Percentiles rank a stretch among this genome's conserved stretches.
These are phyloP conservation scores for Zosterops lateralis DNA, from an alignment of 2,113 vertebrate genomes.

Conservation along the genomic window DNA sequence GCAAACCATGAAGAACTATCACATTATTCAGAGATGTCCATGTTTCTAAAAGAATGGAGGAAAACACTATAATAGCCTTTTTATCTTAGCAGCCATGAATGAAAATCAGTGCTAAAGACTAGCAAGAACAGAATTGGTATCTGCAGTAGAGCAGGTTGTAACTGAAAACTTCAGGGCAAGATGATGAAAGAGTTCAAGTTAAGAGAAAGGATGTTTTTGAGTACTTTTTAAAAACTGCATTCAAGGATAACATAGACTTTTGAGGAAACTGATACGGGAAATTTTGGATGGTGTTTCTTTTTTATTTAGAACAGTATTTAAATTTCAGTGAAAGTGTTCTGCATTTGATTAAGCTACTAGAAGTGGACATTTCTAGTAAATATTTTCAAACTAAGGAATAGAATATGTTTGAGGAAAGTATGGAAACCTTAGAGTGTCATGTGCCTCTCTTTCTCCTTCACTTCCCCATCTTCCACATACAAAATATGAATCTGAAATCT, in stretches of 20 bases:
- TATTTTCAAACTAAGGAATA: not conserved
- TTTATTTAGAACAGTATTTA: not conserved
- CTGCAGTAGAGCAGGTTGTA: not conserved
- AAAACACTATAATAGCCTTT: not conserved
- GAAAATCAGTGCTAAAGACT: not conserved
- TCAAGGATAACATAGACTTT: not conserved
- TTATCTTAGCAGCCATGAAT: not conserved
- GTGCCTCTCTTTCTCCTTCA: fast-evolving
- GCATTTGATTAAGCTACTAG: not conserved
- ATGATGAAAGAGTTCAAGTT: not conserved
- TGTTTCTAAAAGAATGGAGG: not conserved
- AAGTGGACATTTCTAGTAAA: not conserved
- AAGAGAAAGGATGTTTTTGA: not conserved
- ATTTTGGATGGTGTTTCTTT: not conserved
- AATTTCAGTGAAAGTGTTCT: not conserved
- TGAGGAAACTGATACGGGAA: not conserved
- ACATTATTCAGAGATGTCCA: not conserved
- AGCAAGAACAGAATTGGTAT: not conserved
- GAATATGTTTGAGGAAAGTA: not conserved
- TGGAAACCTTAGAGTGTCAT: not conserved
- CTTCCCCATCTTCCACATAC: fast-evolving
- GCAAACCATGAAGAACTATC: not conserved
- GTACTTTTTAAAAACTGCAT: not conserved
- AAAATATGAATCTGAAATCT: not conserved
- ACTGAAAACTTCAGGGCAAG: not conserved